Conservation (phyloP, 2,888 invertebrate species). For the Stenchaetothrips biformis region DNA sequence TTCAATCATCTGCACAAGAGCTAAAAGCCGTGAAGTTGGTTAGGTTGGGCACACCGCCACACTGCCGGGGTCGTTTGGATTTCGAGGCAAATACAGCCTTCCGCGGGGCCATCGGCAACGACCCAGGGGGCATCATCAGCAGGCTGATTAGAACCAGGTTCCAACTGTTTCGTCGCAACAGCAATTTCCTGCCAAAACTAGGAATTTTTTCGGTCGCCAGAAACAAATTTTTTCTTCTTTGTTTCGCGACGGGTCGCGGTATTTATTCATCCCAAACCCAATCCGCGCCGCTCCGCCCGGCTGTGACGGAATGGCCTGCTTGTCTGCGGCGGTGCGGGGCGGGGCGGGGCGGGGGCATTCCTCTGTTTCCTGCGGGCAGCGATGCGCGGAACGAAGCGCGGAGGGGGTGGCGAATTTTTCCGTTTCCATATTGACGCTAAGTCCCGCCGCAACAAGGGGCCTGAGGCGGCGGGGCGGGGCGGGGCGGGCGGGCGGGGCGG, state of each 20-base stretch:
- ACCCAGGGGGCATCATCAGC: not conserved
- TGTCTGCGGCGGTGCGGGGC: not conserved
- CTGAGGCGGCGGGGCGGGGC: not conserved
- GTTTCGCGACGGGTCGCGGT: too few relatives aligned
- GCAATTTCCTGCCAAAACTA: too few relatives aligned
- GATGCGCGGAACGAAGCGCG: not conserved
- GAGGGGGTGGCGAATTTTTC: conserved; percentile 7
- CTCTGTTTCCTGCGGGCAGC: conserved; percentile 17
- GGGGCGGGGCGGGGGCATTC: not conserved
- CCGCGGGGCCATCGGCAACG: not conserved
- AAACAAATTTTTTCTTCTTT: too few relatives aligned
- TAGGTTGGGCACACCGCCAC: not conserved
- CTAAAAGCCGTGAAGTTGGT: conserved; percentile 16
- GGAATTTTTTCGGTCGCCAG: too few relatives aligned
- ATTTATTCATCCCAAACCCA: not conserved
- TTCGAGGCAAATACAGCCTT: not conserved
- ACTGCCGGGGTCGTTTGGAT: not conserved
- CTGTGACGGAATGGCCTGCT: not conserved
- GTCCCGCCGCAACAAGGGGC: not conserved
- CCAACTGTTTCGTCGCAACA: too few relatives aligned
- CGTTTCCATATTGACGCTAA: conserved; percentile 17
- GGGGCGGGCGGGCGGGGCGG: not conserved
- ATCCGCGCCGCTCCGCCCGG: not conserved
- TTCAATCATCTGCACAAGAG: not conserved
- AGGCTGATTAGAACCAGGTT: too few relatives aligned